Conservation (phyloP, 2,797 vertebrate species). For the Oreochromis grahami region DNA sequence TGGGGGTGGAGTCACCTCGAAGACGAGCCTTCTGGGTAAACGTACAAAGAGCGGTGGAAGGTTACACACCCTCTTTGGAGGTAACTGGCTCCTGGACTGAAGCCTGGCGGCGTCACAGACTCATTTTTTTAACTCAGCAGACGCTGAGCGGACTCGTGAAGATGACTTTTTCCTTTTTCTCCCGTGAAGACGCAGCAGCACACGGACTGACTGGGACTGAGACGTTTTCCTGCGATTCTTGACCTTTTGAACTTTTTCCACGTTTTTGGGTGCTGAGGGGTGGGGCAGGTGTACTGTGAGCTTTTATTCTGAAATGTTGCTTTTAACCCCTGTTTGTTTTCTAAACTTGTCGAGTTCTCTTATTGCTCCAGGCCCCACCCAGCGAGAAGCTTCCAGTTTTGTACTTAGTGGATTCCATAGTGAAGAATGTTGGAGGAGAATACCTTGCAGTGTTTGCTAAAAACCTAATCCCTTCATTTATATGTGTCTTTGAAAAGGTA, state of each 20-base stretch:
- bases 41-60: slow-evolving; percentile 63
- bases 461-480: slow-evolving; percentile 99
- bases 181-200: background rate
- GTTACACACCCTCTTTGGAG: slow-evolving; percentile 69
- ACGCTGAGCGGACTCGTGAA: background rate
- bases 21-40: slow-evolving; percentile 40
- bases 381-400: slow-evolving; percentile 99
- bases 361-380: slow-evolving; percentile 92
- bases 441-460: slow-evolving; percentile 99
- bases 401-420: slow-evolving; percentile 99
- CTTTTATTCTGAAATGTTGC: slow-evolving; percentile 54
- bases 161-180: background rate
- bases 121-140: background rate
- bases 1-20: background rate
- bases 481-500: slow-evolving; percentile 99
- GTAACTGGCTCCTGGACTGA: background rate
- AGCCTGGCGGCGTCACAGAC: background rate
- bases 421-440: slow-evolving; percentile 99
- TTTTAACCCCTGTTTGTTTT: slow-evolving; percentile 78
- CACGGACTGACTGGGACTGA: background rate
- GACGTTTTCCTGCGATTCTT: background rate
- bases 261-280: background rate
- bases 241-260: background rate
- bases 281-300: background rate
- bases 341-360: slow-evolving; percentile 99